Evolutionary conservation across 1,140 invertebrate genomes (phyloP).

Genomic region (Hylaeus anthracinus): DNA sequence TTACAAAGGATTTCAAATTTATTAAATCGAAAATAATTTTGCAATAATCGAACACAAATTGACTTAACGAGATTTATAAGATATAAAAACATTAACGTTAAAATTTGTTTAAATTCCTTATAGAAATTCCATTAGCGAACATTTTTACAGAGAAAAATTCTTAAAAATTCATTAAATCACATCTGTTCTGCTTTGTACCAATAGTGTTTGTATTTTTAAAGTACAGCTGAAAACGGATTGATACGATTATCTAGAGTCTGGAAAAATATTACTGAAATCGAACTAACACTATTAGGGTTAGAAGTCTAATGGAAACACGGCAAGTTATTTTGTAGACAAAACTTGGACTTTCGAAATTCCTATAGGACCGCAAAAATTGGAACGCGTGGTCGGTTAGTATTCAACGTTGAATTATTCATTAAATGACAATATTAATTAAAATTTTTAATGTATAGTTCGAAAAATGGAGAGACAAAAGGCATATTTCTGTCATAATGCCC

Average conservation of each 20-base stretch:
- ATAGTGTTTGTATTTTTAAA: constrained; percentile 4
- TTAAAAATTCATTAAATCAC: constrained; percentile 41
- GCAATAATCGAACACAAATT: constrained; percentile 7
- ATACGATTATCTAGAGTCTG: constrained; percentile 13
- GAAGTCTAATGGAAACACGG: constrained; percentile 25
- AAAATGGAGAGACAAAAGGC: constrained; percentile 67
- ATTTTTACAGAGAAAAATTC: constrained; percentile 22
- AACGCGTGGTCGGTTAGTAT: constrained; percentile 41
- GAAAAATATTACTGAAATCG: constrained; percentile 16
- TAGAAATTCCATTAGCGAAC: constrained; percentile 46
- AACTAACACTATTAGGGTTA: not conserved
- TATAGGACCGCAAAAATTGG: constrained; percentile 47
- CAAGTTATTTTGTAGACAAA: constrained; percentile 22
- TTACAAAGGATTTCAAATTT: not conserved
- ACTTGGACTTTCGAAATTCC: constrained; percentile 16
- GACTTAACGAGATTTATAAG: constrained; percentile 30
- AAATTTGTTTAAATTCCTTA: constrained; percentile 41
- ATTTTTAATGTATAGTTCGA: constrained; percentile 64
- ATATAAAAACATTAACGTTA: constrained; percentile 33
- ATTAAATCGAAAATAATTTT: constrained; percentile 8
- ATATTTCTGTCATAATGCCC: constrained; percentile 32
- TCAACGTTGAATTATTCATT: constrained; percentile 31
- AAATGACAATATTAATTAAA: constrained; percentile 47
- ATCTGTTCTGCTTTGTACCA: constrained; percentile 36
- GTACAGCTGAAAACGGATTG: constrained; percentile 3